Percentiles rank a stretch among this genome's conserved stretches.
Conservation (phyloP, 2,888 invertebrate genomes). For the Cheilosia pagana region DNA sequence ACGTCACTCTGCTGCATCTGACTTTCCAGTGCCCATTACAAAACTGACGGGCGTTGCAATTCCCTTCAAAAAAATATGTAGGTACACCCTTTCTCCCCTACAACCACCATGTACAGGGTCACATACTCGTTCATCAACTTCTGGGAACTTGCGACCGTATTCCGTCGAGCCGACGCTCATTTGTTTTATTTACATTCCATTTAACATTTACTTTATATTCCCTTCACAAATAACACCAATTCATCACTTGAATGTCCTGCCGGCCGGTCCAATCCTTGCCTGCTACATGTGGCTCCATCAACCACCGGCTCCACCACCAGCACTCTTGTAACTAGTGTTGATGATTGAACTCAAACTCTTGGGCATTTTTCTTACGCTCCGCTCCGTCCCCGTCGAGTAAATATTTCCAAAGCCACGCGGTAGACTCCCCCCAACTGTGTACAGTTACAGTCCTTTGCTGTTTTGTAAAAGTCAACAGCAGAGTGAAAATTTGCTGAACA, state of each 20-base stretch:
- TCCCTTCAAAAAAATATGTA: no score
- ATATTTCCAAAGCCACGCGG: conserved; percentile 28
- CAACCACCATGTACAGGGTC: background rate
- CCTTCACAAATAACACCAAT: conserved; percentile 77
- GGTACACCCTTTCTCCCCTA: background rate
- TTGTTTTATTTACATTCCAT: conserved; percentile 83
- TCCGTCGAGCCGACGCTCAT: conserved; percentile 71
- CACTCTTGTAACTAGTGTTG: conserved; percentile 36
- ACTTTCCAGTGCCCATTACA: no score
- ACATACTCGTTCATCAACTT: conserved; percentile 17
- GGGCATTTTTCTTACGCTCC: conserved; percentile 4
- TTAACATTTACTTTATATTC: conserved; percentile 78
- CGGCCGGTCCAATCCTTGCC: conserved; percentile 56
- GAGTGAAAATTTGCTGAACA: conserved; percentile 70
- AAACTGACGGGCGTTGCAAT: no score
- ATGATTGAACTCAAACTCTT: conserved; percentile 45
- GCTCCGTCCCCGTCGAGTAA: background rate
- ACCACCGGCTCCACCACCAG: background rate
- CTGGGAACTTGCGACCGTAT: conserved; percentile 9
- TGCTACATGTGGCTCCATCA: conserved; percentile 46
- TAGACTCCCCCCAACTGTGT: conserved; percentile 7
- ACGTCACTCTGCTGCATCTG: no score
- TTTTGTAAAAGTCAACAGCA: conserved; percentile 64
- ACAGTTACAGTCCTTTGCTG: conserved; percentile 9
- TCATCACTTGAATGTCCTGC: conserved; percentile 78